Evolutionary conservation across 2,888 invertebrate species (phyloP).

Genomic region (Cantharis flavilabris): DNA sequence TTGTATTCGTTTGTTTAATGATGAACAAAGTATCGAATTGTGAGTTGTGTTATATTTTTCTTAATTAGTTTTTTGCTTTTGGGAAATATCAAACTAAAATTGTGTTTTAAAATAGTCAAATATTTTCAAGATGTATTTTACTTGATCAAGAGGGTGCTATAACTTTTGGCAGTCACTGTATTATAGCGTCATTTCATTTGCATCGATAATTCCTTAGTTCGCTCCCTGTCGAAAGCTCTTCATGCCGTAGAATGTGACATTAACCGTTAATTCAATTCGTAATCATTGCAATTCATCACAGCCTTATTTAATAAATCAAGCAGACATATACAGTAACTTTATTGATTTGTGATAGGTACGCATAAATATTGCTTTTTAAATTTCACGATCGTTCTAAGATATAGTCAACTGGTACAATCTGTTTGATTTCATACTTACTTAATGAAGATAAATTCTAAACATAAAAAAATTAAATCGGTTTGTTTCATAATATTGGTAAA

Average conservation of each 20-base stretch:
- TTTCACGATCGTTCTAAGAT: no score
- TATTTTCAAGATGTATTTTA: background rate
- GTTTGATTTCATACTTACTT: background rate
- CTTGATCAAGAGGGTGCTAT: background rate
- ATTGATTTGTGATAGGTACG: background rate
- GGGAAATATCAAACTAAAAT: background rate
- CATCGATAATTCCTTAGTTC: constrained; percentile 39
- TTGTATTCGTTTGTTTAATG: no score
- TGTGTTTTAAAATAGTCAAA: background rate
- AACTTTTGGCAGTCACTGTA: constrained; percentile 28
- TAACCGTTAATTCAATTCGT: constrained; percentile 32
- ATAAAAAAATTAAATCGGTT: no score
- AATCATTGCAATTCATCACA: constrained; percentile 28
- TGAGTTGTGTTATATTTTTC: no score
- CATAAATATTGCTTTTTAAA: background rate
- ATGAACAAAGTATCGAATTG: no score
- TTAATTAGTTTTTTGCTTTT: no score
- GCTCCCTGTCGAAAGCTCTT: constrained; percentile 33
- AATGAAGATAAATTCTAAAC: background rate
- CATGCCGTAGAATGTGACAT: constrained; percentile 35
- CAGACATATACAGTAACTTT: background rate
- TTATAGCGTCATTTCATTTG: constrained; percentile 36
- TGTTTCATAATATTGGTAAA: background rate
- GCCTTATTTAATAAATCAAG: constrained; percentile 16
- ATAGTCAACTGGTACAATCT: background rate